Evolutionary conservation across 2,888 invertebrate genomes (phyloP), one percentile per base, ranked within the genome.

Genomic region (Tetranychus truncatus): DNA sequence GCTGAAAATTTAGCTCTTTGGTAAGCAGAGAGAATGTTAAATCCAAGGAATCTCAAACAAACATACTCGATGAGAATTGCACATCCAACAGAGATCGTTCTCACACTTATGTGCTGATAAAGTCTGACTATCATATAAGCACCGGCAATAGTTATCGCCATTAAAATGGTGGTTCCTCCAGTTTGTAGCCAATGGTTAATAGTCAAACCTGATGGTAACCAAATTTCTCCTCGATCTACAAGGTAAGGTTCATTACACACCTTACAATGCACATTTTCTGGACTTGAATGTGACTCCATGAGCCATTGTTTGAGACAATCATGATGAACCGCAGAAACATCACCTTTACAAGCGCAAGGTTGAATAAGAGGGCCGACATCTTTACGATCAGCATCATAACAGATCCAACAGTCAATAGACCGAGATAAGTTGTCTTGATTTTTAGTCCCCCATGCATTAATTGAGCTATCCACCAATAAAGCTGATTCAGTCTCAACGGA

Each of bases 231-330:
- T n/a, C 77, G 77, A 71, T 78, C 76, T 18, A 79, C 72, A 71
- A 77, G 75, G 73, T 79, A 80, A 76, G 77, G 46, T 72, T 89
- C 88, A 78, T 90, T 89, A 84, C 92, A 93, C 1, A 93, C 91
- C 83, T 91, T 91, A 84, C 92, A 92, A 75, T 88, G 87, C 46
- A 90, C 83, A 66, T 86, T 87, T 78, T 89, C 88, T 8, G 87
- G 86, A 77, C 87, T 87, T 9, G 87, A 85, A 9, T 88, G 87
- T 8, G 78, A 78, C 76, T 78, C 76, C 74, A 92, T 89, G 1
- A 94, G 87, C 93, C 93, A 93, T 78, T 91, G 87, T 77, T 91
- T 87, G 75, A 94, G 86, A 82, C 94, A 93, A 82, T 93, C 91
- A 82, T 94, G 92, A 84, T 94, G 92, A 74, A 93, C 93, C 46